Evolutionary conservation across 64 coral and sea anemone genomes (phyloP).

Genomic region (Pocillopora verrucosa): DNA sequence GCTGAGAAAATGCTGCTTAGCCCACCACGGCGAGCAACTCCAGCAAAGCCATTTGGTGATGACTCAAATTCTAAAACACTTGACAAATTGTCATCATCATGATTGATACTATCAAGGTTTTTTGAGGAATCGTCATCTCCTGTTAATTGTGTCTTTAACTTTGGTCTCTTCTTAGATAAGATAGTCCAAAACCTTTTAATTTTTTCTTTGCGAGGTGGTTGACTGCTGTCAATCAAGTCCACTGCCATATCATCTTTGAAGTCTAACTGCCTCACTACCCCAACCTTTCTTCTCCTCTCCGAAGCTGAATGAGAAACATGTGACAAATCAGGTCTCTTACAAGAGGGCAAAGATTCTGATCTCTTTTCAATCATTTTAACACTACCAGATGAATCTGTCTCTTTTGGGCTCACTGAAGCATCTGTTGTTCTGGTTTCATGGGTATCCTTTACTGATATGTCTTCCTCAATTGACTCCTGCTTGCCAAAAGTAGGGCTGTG

Average conservation of each 20-base stretch:
- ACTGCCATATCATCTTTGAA: constrained; percentile 63
- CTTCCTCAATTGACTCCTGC: not conserved
- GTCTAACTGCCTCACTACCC: constrained; percentile 9
- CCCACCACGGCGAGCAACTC: constrained; percentile 1
- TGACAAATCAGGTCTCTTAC: not conserved
- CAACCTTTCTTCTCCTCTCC: not conserved
- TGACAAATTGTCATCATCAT: not conserved
- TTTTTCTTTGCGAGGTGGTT: constrained; percentile 57
- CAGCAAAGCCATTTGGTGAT: not conserved
- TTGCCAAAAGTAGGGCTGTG: not conserved
- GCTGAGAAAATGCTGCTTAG: constrained; percentile 1
- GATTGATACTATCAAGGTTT: not conserved
- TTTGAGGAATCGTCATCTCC: not conserved
- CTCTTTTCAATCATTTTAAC: not conserved
- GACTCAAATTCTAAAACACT: not conserved
- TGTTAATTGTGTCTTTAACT: not conserved
- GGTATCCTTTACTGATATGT: not conserved
- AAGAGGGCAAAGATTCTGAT: constrained; percentile 29
- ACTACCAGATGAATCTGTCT: not conserved
- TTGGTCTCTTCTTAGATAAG: constrained; percentile 55
- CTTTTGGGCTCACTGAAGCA: constrained; percentile 2
- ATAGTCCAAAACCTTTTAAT: constrained; percentile 64
- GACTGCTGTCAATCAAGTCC: not conserved
- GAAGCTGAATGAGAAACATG: not conserved
- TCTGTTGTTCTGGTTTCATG: not conserved